phyloP scores from a whole-genome alignment of 2,113 vertebrate species.

The Poecilia latipinna region DNA sequence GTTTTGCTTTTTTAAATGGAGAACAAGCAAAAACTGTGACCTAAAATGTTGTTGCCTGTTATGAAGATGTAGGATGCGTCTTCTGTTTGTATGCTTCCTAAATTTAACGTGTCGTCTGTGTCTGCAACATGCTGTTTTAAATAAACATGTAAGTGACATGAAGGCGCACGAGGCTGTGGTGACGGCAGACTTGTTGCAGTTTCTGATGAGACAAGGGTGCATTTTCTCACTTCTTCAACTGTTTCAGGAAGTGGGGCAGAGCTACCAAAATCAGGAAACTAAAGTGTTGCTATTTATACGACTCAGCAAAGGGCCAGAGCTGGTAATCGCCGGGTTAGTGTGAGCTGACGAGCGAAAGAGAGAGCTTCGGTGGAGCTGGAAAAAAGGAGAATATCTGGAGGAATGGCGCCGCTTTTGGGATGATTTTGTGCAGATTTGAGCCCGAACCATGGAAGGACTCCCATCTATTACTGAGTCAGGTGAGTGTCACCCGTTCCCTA shows the following conservation, averaged over 20 bases:
- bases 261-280: conserved; percentile 80
- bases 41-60: conserved; percentile 3
- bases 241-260: conserved; percentile 82
- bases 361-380: not conserved
- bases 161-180: not conserved
- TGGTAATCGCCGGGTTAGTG: conserved; percentile 41
- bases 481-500: conserved; percentile 28
- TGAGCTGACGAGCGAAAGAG: conserved; percentile 19
- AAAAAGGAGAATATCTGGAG: conserved; percentile 3
- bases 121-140: not conserved
- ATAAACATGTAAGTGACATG: not conserved
- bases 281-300: conserved; percentile 75
- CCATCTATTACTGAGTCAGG: conserved; percentile 41
- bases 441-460: conserved; percentile 64
- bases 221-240: conserved; percentile 70
- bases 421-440: conserved; percentile 38
- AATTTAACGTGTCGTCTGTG: not conserved
- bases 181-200: conserved; percentile 12
- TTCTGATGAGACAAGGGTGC: conserved; percentile 25
- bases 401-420: conserved; percentile 27
- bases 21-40: not conserved
- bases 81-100: not conserved
- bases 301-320: conserved; percentile 35
- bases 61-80: not conserved
- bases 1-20: not conserved